Percentiles rank a stretch among this genome's conserved stretches.
These are phyloP conservation scores for Telenomus remus DNA, from an alignment of 1,140 invertebrate species.

Conservation along the genomic window DNA sequence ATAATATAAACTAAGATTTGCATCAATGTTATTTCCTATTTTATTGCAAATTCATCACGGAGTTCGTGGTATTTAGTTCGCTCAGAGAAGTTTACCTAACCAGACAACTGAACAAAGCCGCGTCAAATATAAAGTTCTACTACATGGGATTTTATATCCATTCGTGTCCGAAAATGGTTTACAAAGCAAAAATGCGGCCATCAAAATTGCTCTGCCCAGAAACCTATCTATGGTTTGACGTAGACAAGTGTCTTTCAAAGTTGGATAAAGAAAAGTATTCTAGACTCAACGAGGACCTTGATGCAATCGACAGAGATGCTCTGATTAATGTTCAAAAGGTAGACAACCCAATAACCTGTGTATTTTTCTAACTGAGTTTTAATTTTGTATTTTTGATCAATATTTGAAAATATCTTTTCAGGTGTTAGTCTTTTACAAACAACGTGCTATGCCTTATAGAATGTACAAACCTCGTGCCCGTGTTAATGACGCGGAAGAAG, in stretches of 20 bases:
- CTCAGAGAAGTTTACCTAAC: conserved; percentile 88
- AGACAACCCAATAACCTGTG: conserved; percentile 7
- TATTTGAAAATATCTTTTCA: conserved; percentile 39
- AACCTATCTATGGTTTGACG: conserved; percentile 88
- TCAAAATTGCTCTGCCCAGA: conserved; percentile 97
- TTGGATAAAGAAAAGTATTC: conserved; percentile 85
- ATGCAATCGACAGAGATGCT: conserved; percentile 66
- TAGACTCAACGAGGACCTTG: conserved; percentile 76
- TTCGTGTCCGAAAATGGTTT: conserved; percentile 97
- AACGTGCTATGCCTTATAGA: conserved; percentile 67
- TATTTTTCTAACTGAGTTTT: conserved; percentile 11
- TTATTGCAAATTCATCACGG: conserved; percentile 1
- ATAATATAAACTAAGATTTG: conserved; percentile 57
- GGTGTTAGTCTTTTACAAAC: conserved; percentile 63
- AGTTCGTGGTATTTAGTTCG: conserved; percentile 68
- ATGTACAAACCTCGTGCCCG: conserved; percentile 62
- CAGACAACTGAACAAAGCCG: conserved; percentile 79
- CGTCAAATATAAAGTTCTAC: conserved; percentile 87
- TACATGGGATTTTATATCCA: conserved; percentile 99
- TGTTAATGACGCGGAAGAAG: conserved; percentile 65
- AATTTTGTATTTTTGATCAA: conserved; percentile 37
- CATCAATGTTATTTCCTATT: neutral
- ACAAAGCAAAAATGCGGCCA: conserved; percentile 91
- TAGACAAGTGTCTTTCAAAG: conserved; percentile 82
- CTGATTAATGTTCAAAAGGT: conserved; percentile 62